Evolutionary conservation across 2,888 invertebrate species (phyloP).

Genomic region (Elysia crispata): DNA sequence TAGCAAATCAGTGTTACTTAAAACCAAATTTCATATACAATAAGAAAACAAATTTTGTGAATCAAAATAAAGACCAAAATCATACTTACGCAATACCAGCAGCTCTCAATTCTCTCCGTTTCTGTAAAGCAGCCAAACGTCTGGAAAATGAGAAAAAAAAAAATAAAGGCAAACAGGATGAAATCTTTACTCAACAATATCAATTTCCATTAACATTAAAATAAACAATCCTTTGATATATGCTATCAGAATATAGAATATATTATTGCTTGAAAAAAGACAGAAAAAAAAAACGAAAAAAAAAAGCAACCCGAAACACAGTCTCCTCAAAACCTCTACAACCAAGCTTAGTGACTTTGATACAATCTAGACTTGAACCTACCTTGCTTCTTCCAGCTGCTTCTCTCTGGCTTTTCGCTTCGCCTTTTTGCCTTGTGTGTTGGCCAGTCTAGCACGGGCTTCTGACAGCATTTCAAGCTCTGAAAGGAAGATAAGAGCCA

Average conservation of each 20-base stretch:
- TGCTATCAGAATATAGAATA: neutral
- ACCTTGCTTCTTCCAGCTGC: slow-evolving; percentile 94
- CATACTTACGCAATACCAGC: slow-evolving; percentile 87
- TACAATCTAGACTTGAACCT: neutral
- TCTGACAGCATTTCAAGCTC: slow-evolving; percentile 99
- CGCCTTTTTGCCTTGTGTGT: slow-evolving; percentile 90
- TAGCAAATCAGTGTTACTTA: no score
- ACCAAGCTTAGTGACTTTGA: no score
- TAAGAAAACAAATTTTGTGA: no score
- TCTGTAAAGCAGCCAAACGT: slow-evolving; percentile 96
- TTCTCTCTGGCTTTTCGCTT: slow-evolving; percentile 92
- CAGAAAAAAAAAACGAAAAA: no score
- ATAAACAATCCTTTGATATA: neutral
- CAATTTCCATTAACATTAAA: neutral
- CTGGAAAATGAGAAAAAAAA: slow-evolving; percentile 77
- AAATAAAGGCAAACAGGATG: neutral
- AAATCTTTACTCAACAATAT: neutral
- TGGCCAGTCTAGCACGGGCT: slow-evolving; percentile 97
- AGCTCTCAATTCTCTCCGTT: slow-evolving; percentile 96
- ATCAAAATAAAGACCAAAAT: neutral
- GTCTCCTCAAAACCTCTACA: neutral
- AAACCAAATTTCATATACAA: no score
- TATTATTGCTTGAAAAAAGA: neutral
- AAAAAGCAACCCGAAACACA: neutral
- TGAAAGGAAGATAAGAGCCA: slow-evolving; percentile 72